These are phyloP conservation scores for Geopemphigus sp. DNA, from an alignment of 1,140 invertebrate genomes.

Conservation along the genomic window DNA sequence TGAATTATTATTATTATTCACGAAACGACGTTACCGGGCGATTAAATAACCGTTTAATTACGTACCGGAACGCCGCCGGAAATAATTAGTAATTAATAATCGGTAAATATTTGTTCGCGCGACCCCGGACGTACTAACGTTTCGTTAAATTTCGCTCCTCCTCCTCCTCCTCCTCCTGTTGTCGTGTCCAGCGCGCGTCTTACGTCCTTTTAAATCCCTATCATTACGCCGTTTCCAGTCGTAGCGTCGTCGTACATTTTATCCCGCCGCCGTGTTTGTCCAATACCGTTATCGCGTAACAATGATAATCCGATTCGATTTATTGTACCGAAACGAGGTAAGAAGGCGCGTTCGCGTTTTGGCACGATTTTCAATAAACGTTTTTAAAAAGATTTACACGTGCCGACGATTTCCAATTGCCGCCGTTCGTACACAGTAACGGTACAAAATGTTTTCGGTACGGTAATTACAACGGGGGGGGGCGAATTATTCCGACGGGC, in stretches of 20 bases:
- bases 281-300: background rate
- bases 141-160: background rate
- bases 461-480: background rate
- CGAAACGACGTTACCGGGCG: too few relatives aligned
- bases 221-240: background rate
- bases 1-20: too few relatives aligned
- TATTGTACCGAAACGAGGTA: background rate
- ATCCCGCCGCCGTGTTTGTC: background rate
- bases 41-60: background rate
- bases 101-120: too few relatives aligned
- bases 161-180: too few relatives aligned
- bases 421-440: background rate
- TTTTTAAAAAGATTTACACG: background rate
- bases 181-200: too few relatives aligned
- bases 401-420: background rate
- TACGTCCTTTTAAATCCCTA: background rate
- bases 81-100: conserved; percentile 1
- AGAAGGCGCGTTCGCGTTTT: background rate
- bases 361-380: conserved; percentile 14
- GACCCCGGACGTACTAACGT: too few relatives aligned
- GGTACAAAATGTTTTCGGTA: background rate
- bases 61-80: background rate
- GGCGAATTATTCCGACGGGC: background rate
- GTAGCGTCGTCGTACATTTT: background rate
- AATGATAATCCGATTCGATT: background rate